Conservation (phyloP, 2,888 invertebrate species). For the Ecdyonurus torrentis region DNA sequence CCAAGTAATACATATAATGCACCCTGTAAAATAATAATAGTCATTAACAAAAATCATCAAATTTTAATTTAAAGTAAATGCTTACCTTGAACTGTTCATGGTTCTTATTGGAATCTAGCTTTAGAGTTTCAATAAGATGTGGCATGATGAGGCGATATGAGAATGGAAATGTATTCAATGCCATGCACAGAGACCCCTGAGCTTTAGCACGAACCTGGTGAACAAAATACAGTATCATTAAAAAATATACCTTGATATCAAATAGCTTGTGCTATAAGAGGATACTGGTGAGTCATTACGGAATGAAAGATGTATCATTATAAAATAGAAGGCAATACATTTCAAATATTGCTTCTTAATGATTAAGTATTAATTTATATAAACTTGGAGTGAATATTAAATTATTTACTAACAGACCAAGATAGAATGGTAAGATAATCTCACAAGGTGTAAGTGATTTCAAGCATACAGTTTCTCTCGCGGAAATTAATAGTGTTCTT, state of each 20-base stretch:
- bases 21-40: slow-evolving; percentile 32
- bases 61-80: slow-evolving; percentile 2
- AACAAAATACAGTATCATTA: slow-evolving; percentile 16
- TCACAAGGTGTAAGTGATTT: too few relatives aligned
- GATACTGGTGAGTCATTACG: not conserved
- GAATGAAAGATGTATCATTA: not conserved
- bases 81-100: slow-evolving; percentile 51
- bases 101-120: slow-evolving; percentile 37
- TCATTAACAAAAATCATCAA: not conserved
- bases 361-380: not conserved
- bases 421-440: too few relatives aligned
- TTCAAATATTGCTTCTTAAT: not conserved
- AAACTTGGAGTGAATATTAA: not conserved
- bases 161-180: slow-evolving; percentile 47
- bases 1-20: slow-evolving; percentile 59
- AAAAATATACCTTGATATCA: slow-evolving; percentile 2
- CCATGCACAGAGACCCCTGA: slow-evolving; percentile 44
- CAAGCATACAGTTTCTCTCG: too few relatives aligned
- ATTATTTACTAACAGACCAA: too few relatives aligned
- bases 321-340: not conserved
- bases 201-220: slow-evolving; percentile 46
- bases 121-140: slow-evolving; percentile 39
- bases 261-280: not conserved
- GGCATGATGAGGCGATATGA: slow-evolving; percentile 51
- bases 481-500: too few relatives aligned